Evolutionary conservation across 2,797 vertebrate genomes (phyloP), one percentile per base, ranked within the genome.

Genomic region (Myoxocephalus aenaeus): DNA sequence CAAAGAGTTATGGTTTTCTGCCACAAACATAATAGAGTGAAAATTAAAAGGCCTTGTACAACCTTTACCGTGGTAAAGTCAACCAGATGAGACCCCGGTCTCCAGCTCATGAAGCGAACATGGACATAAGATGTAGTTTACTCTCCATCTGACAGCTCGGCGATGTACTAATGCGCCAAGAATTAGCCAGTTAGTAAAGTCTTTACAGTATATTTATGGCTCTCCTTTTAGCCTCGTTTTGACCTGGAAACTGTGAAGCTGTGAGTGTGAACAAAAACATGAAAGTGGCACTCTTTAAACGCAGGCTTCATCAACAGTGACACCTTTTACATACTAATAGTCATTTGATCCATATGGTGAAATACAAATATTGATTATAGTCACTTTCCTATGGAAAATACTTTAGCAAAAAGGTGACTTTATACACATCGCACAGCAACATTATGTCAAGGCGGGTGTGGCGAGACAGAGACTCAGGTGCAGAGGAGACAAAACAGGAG

Each of bases 31-130:
- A 89, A 92, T 83, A 70, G 82, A 87, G 75, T 62, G 77, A 64
- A 85, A 90, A 91, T 87, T 70, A 90, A 93, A 89, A 65, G 77
- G 32, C 75, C 77, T 75, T 80, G 80, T 85, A 70, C 80, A 75
- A 63, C 67, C 50, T 82, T 87, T 69, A 83, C 73, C 73, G 79
- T 74, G 77, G 73, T 80, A 59, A 46, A 68, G 25, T 57, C 36
- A 63, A 73, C 84, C 93, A 93, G 92, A 93, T 89, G 90, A 92
- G 92, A 80, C 90, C 84, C 67, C 29, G 0, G 7, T 73, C 59
- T 79, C n/a, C 22, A 36, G 18, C 59, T 63, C 73, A 67, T 10
- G 48, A 17, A 51, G 58, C 48, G 61, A 79, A 80, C 32, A 64
- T 18, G 27, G 17, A 58, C 44, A 38, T 42, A 42, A 13, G 68